Conservation (phyloP, 2,888 invertebrate genomes). For the Neria commutata region DNA sequence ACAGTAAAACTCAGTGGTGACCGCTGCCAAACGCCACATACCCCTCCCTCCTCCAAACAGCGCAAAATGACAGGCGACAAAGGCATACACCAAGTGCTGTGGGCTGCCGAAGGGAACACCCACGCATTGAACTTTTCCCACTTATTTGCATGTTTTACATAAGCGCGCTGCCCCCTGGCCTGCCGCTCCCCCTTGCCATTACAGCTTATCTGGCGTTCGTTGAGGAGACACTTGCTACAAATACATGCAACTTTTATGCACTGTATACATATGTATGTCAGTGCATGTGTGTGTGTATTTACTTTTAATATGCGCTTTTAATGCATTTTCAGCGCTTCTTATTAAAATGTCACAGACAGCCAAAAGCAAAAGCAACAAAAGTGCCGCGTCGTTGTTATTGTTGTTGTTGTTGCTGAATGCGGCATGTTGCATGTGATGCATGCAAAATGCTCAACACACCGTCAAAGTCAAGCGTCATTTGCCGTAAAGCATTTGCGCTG, state of each 20-base stretch:
- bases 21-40: no score
- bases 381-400: not conserved
- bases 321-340: not conserved
- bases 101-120: not conserved
- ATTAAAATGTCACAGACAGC: not conserved
- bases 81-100: constrained; percentile 50
- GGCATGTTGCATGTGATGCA: constrained; percentile 3
- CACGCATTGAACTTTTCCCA: not conserved
- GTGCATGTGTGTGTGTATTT: not conserved
- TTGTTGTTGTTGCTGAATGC: not conserved
- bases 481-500: not conserved
- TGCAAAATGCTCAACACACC: not conserved
- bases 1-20: no score
- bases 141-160: no score
- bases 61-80: constrained; percentile 59
- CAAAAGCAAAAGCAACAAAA: no score
- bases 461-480: not conserved
- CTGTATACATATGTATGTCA: not conserved
- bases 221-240: not conserved
- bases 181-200: no score
- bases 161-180: no score
- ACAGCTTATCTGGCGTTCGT: not conserved
- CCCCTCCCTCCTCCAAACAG: no score
- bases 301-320: not conserved
- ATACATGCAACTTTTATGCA: not conserved